These are phyloP conservation scores for Wiebesia pumilae DNA, from an alignment of 1,140 invertebrate genomes.

Conservation along the genomic window DNA sequence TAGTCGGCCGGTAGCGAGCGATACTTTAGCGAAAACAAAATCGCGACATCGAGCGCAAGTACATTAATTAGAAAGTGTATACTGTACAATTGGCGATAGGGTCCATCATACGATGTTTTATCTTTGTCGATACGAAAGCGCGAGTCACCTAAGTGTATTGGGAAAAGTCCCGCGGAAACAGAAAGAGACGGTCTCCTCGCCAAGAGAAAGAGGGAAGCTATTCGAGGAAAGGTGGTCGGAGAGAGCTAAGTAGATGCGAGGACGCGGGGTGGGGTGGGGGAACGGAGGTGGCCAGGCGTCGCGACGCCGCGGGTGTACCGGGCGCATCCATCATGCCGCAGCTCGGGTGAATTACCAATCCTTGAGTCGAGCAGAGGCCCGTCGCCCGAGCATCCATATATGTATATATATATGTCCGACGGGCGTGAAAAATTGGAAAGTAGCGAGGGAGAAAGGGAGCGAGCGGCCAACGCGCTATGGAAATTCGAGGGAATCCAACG, in stretches of 20 bases:
- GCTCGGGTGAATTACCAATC: constrained; percentile 63
- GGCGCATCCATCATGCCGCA: constrained; percentile 61
- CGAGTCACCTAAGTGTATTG: constrained; percentile 24
- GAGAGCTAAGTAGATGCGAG: not conserved
- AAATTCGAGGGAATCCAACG: not conserved
- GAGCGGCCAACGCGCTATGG: not conserved
- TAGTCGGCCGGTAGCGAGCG: no score
- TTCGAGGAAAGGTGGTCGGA: not conserved
- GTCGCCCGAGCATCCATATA: not conserved
- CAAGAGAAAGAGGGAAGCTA: not conserved
- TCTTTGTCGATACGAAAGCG: not conserved
- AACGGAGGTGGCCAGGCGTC: constrained; percentile 54
- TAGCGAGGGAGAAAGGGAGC: not conserved
- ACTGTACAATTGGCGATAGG: constrained; percentile 8
- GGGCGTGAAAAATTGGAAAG: constrained; percentile 16
- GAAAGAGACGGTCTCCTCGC: not conserved
- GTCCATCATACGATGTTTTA: constrained; percentile 16
- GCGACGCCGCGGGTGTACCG: constrained; percentile 60
- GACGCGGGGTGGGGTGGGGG: not conserved
- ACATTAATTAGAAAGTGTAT: not conserved
- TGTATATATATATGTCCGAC: not conserved
- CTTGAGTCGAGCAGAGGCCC: constrained; percentile 14
- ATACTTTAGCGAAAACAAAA: not conserved
- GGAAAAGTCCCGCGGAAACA: not conserved
- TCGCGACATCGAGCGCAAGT: not conserved